phyloP scores from a whole-genome alignment of 2,888 invertebrate species.

The Podabrus alpinus region DNA sequence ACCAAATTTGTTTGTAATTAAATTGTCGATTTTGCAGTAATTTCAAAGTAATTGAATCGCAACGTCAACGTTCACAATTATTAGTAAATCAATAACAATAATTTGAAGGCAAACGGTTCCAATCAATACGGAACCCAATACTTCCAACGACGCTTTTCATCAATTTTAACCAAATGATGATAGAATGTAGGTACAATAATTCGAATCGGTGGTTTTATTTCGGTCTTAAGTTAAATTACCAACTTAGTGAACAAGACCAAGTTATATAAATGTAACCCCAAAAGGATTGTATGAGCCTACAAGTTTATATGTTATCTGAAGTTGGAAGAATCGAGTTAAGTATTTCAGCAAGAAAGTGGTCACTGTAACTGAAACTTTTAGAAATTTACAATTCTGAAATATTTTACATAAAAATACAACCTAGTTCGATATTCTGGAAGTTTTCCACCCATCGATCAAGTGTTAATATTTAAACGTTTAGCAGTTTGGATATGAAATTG shows the following conservation, averaged over 20 bases:
- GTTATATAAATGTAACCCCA: neutral
- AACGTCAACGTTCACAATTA: constrained; percentile 34
- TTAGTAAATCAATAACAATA: constrained; percentile 15
- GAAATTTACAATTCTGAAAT: neutral
- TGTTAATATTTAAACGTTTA: neutral
- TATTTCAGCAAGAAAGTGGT: neutral
- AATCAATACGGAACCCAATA: neutral
- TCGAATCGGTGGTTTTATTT: neutral
- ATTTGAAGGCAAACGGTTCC: neutral
- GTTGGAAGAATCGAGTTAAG: neutral
- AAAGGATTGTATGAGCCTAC: neutral
- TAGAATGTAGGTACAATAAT: neutral
- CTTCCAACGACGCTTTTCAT: neutral
- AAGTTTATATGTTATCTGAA: constrained; percentile 4
- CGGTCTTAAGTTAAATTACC: neutral
- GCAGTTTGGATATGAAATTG: neutral
- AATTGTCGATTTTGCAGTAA: constrained; percentile 42
- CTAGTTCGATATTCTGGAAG: neutral
- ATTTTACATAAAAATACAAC: neutral
- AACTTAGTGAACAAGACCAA: neutral
- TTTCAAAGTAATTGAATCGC: constrained; percentile 46
- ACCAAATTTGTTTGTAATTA: constrained; percentile 42
- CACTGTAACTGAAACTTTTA: neutral
- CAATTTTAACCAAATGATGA: neutral
- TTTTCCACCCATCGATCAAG: neutral